Evolutionary conservation across 2,797 vertebrate species (phyloP).

Genomic region (Halcyon badia): DNA sequence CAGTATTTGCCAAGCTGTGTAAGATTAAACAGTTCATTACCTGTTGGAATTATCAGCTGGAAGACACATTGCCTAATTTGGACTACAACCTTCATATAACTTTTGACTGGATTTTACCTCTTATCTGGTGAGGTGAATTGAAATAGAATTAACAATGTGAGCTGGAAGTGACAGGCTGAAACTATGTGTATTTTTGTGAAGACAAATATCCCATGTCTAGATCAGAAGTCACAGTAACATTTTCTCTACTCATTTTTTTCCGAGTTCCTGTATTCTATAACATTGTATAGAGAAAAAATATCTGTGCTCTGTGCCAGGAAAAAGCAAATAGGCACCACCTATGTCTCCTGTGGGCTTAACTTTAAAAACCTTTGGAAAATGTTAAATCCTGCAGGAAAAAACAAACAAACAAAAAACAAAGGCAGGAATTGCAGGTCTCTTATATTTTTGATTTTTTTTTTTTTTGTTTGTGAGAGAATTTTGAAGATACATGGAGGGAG

Average conservation of each 20-base stretch:
- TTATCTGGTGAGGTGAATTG: constrained; percentile 24
- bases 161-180: constrained; percentile 5
- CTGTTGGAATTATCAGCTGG: constrained; percentile 53
- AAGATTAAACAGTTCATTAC: constrained; percentile 61
- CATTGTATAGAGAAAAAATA: not conserved
- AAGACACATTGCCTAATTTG: constrained; percentile 48
- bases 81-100: constrained; percentile 18
- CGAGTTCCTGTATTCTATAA: not conserved
- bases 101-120: constrained; percentile 16
- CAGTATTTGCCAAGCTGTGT: constrained; percentile 18
- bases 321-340: not conserved
- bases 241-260: not conserved
- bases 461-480: not conserved
- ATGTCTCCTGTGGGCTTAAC: not conserved
- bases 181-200: not conserved
- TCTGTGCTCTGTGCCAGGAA: not conserved
- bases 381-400: not conserved
- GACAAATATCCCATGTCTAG: not conserved
- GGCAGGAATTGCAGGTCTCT: not conserved
- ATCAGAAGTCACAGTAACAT: not conserved
- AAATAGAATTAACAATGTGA: constrained; percentile 11
- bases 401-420: not conserved
- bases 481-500: not conserved
- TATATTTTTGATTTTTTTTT: not conserved
- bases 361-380: not conserved